Conservation (phyloP, 2,113 vertebrate species). For the Coreoperca whiteheadi region DNA sequence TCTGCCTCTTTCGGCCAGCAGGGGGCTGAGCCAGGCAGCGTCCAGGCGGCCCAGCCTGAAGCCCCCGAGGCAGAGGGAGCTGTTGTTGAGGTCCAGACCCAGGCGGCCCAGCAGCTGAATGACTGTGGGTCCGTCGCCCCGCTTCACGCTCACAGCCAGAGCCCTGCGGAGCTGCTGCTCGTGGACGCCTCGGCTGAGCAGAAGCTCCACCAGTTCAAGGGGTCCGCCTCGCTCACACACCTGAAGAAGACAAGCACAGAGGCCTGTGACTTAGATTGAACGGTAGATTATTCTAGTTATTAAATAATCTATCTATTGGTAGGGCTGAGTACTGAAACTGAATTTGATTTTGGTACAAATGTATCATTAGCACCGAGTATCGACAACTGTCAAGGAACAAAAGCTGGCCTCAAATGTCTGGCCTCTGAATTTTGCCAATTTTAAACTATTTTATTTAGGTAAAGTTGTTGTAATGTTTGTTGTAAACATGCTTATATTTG, state of each 20-base stretch:
- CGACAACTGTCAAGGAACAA: neutral
- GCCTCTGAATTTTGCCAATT: neutral
- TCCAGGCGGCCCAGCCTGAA: conserved; percentile 91
- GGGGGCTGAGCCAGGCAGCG: conserved; percentile 90
- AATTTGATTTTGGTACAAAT: neutral
- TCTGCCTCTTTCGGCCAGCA: conserved; percentile 87
- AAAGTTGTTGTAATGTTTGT: too few species aligned
- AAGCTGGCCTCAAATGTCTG: neutral
- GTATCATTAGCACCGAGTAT: neutral
- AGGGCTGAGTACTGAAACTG: neutral
- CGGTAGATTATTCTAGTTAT: too few species aligned
- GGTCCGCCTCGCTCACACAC: conserved; percentile 90
- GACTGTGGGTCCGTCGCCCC: conserved; percentile 86
- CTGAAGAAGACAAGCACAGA: conserved; percentile 52
- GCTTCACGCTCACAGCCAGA: conserved; percentile 87
- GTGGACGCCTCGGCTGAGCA: conserved; percentile 87
- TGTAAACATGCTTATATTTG: too few species aligned
- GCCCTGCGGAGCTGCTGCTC: conserved; percentile 92
- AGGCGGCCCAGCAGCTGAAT: conserved; percentile 89
- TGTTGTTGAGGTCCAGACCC: conserved; percentile 90
- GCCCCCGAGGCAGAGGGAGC: conserved; percentile 93
- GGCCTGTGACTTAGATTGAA: neutral
- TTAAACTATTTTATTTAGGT: too few species aligned
- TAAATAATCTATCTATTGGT: too few species aligned
- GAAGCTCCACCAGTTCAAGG: conserved; percentile 90